A percentile compares a stretch with the other conserved stretches of the same genome.
phyloP scores from a whole-genome alignment of 2,888 invertebrate species.

The Idaea straminata region DNA sequence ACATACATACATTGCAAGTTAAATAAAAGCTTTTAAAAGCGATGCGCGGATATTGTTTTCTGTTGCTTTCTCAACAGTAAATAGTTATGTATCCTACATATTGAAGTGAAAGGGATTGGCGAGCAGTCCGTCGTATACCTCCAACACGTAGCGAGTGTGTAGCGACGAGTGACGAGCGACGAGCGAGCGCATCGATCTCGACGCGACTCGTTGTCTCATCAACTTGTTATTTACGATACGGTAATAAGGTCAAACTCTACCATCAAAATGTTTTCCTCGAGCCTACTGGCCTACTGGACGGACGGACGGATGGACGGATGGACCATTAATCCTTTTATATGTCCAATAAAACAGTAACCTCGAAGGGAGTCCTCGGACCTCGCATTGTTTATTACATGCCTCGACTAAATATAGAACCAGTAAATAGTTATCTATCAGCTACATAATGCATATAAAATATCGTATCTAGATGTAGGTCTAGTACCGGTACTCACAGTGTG shows the following conservation, averaged over 20 bases:
- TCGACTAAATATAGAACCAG: not conserved
- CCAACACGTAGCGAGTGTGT: too few relatives aligned
- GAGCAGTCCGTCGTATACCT: not conserved
- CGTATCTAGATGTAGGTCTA: not conserved
- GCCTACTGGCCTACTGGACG: not conserved
- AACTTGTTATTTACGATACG: not conserved
- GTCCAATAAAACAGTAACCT: not conserved
- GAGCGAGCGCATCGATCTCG: slow-evolving; percentile 9
- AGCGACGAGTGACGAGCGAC: too few relatives aligned
- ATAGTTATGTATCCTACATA: too few relatives aligned
- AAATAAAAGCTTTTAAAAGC: too few relatives aligned
- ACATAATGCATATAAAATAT: not conserved
- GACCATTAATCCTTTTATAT: not conserved
- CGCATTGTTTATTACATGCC: not conserved
- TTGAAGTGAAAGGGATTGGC: too few relatives aligned
- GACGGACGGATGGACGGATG: not conserved
- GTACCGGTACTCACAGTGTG: slow-evolving; percentile 55
- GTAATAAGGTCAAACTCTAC: not conserved
- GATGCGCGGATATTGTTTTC: too few relatives aligned
- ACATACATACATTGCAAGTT: too few relatives aligned
- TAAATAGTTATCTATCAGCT: not conserved
- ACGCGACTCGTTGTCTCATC: not conserved
- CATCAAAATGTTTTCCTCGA: not conserved
- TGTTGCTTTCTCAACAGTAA: too few relatives aligned
- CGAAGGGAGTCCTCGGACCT: not conserved